Conservation (phyloP, 2,113 vertebrate species). For the Centrocercus urophasianus region DNA sequence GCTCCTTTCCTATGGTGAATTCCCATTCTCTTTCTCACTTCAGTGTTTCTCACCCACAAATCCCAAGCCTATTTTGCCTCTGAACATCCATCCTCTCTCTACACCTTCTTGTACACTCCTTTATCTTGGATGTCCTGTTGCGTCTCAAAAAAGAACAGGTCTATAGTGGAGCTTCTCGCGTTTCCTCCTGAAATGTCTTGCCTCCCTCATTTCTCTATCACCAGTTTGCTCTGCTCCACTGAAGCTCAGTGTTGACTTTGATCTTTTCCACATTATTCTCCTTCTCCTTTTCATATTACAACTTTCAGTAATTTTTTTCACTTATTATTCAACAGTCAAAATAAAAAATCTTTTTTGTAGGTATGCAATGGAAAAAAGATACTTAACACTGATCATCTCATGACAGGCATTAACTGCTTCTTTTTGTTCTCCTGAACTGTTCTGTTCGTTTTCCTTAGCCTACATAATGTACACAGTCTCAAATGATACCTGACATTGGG, state of each 20-base stretch:
- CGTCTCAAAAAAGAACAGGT: background rate
- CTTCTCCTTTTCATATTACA: background rate
- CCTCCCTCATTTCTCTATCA: background rate
- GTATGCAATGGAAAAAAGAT: background rate
- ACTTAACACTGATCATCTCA: background rate
- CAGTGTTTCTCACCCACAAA: background rate
- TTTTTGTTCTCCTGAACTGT: background rate
- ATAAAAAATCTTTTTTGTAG: background rate
- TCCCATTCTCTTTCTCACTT: background rate
- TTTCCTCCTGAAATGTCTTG: background rate
- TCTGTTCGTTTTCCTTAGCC: background rate
- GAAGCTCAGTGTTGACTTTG: background rate
- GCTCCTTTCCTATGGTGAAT: background rate
- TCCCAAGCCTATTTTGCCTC: background rate
- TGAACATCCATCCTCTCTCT: background rate
- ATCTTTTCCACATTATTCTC: background rate
- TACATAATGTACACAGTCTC: background rate
- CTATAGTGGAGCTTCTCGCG: background rate
- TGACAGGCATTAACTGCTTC: background rate
- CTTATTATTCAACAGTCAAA: background rate
- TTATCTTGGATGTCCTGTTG: background rate
- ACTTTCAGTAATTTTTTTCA: background rate
- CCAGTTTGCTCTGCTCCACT: background rate
- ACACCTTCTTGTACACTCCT: background rate
- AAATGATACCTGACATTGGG: background rate